Conservation (phyloP, 2,888 invertebrate genomes). For the Melanargia galathea region DNA sequence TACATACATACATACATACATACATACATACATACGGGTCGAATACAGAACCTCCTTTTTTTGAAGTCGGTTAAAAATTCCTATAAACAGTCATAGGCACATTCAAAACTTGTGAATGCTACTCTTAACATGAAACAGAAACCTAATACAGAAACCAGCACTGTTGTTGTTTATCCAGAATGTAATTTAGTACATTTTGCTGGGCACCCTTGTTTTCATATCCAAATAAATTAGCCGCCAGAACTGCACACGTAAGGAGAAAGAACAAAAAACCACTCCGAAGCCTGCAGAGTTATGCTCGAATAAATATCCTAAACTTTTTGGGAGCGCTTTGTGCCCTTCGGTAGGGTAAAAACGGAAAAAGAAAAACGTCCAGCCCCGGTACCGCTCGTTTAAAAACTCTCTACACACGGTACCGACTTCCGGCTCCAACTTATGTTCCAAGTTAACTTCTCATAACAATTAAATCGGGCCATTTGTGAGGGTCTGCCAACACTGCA, state of each 20-base stretch:
- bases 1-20: too few relatives aligned
- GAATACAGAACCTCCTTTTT: too few relatives aligned
- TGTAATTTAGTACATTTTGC: background rate
- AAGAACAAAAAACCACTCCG: constrained; percentile 13
- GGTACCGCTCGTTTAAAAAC: background rate
- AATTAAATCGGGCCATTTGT: background rate
- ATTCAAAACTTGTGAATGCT: background rate
- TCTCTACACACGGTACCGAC: background rate
- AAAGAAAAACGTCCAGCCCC: constrained; percentile 6
- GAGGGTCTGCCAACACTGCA: too few relatives aligned
- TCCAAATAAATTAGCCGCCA: constrained; percentile 17
- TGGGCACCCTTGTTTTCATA: constrained; percentile 11
- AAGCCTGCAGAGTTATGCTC: constrained; percentile 28
- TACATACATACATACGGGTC: background rate
- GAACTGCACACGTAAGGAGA: constrained; percentile 13
- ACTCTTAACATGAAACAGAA: background rate
- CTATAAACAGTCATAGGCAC: too few relatives aligned
- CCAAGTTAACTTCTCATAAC: background rate
- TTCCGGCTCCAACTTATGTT: background rate
- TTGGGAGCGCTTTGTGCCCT: constrained; percentile 22
- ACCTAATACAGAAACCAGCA: background rate
- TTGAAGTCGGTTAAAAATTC: too few relatives aligned
- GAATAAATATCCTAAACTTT: constrained; percentile 33
- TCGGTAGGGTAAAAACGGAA: constrained; percentile 19
- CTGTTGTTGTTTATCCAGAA: background rate